These are phyloP conservation scores for Diuraphis noxia DNA, from an alignment of 1,140 invertebrate genomes.

Conservation along the genomic window DNA sequence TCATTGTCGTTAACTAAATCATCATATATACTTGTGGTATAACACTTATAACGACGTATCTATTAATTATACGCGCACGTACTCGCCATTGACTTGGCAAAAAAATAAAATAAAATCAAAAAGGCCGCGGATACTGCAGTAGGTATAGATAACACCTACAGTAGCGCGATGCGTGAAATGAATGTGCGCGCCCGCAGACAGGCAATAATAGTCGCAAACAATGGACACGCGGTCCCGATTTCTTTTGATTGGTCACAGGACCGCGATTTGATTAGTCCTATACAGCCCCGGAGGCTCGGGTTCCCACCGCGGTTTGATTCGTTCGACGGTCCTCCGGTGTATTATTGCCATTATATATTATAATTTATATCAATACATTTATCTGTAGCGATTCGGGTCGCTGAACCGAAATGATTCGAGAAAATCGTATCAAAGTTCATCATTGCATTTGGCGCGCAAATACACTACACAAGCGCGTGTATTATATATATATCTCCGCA, in stretches of 20 bases:
- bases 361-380: not conserved
- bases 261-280: constrained; percentile 25
- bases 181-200: not conserved
- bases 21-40: not conserved
- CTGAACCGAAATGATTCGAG: constrained; percentile 10
- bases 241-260: constrained; percentile 51
- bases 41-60: not conserved
- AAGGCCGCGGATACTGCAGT: not conserved
- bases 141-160: not conserved
- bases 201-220: not conserved
- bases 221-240: not conserved
- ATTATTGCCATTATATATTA: not conserved
- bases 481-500: not conserved
- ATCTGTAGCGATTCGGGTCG: not conserved
- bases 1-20: not conserved
- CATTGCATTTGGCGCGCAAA: not conserved
- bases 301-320: constrained; percentile 37
- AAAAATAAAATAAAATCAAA: not conserved
- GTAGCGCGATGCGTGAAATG: not conserved
- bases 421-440: not conserved
- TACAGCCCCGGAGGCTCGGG: constrained; percentile 27
- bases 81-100: not conserved
- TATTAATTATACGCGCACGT: not conserved
- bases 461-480: not conserved
- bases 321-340: not conserved